Evolutionary conservation across 2,888 invertebrate species (phyloP).

Genomic region (Calliscelio sp.): DNA sequence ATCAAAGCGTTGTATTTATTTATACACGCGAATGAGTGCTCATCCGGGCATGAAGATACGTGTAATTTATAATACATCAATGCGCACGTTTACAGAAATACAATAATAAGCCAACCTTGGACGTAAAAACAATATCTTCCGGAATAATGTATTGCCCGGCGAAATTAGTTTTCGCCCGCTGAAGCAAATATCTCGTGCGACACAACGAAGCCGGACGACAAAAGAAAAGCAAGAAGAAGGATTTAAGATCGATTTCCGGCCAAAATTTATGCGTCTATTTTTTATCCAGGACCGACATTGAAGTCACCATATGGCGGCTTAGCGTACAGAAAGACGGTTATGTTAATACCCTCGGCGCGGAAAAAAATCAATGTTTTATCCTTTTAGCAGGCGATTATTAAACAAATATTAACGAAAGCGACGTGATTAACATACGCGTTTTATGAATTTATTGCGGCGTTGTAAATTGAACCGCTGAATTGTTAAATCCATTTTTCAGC

Average conservation of each 20-base stretch:
- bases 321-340: slow-evolving; percentile 4
- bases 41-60: slow-evolving; percentile 46
- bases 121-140: slow-evolving; percentile 46
- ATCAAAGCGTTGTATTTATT: slow-evolving; percentile 56
- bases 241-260: slow-evolving; percentile 78
- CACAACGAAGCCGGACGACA: slow-evolving; percentile 36
- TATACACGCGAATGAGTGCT: slow-evolving; percentile 34
- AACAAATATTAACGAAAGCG: neutral
- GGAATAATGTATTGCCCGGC: slow-evolving; percentile 37
- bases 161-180: slow-evolving; percentile 54
- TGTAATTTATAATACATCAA: slow-evolving; percentile 53
- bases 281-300: slow-evolving; percentile 74
- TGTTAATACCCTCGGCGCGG: slow-evolving; percentile 23
- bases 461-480: too few species aligned
- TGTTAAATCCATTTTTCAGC: too few species aligned
- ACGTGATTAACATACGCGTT: too few species aligned
- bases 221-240: slow-evolving; percentile 56
- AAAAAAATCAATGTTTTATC: slow-evolving; percentile 30
- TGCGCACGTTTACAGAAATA: slow-evolving; percentile 40
- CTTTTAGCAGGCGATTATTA: slow-evolving; percentile 16
- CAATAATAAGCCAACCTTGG: slow-evolving; percentile 35
- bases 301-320: slow-evolving; percentile 50
- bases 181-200: slow-evolving; percentile 33
- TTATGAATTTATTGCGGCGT: too few species aligned
- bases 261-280: slow-evolving; percentile 79